phyloP scores from a whole-genome alignment of 2,797 vertebrate species.

The Pangasius djambal region DNA sequence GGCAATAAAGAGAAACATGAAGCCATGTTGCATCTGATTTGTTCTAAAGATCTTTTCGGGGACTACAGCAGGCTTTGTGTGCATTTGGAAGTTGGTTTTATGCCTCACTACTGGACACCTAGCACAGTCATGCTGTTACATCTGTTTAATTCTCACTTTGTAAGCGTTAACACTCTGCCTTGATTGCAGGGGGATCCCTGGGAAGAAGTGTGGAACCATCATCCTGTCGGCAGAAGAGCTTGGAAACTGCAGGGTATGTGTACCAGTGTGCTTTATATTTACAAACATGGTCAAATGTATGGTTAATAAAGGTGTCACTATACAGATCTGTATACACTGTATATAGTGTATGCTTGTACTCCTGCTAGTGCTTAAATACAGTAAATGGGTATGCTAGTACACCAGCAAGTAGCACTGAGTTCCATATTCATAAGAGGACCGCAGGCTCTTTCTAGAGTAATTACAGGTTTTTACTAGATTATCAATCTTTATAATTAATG shows the following conservation, averaged over 20 bases:
- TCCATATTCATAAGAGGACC: not conserved
- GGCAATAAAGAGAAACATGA: not conserved
- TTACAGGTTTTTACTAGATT: not conserved
- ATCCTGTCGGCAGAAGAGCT: constrained; percentile 90
- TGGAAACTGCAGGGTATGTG: constrained; percentile 92
- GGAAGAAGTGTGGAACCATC: constrained; percentile 92
- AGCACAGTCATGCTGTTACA: constrained; percentile 9
- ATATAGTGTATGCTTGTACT: not conserved
- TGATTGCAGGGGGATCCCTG: constrained; percentile 81
- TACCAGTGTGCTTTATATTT: not conserved
- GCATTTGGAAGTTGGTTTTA: not conserved
- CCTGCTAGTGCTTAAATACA: too few species aligned
- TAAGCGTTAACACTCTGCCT: constrained; percentile 52
- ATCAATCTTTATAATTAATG: not conserved
- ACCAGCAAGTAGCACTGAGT: not conserved
- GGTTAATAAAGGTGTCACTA: not conserved
- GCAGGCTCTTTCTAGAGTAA: not conserved
- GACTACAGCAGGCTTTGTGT: not conserved
- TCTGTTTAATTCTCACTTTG: constrained; percentile 44
- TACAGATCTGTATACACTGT: not conserved
- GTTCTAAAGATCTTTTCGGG: not conserved
- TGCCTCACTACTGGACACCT: constrained; percentile 8
- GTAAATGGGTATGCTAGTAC: not conserved
- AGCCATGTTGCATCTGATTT: not conserved
- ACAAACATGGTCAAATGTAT: not conserved